Conservation (phyloP, 2,888 invertebrate species). For the Lamellibrachia columna region DNA sequence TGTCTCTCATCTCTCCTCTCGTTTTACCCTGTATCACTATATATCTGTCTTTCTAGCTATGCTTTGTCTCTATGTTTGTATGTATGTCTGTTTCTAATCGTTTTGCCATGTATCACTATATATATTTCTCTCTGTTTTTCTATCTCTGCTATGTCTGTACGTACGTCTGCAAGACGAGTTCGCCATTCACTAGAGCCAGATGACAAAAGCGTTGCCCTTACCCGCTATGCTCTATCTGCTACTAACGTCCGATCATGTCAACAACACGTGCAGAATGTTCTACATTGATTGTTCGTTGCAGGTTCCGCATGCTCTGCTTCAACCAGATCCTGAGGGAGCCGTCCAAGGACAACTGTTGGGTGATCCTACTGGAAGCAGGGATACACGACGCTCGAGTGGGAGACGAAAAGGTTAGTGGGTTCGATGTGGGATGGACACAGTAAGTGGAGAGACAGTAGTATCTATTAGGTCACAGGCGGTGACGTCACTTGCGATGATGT, state of each 20-base stretch:
- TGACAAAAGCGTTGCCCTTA: too few species aligned
- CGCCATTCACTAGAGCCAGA: too few species aligned
- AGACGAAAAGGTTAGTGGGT: conserved; percentile 17
- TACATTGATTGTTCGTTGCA: background rate
- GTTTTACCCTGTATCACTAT: too few species aligned
- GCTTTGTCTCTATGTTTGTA: too few species aligned
- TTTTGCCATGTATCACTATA: too few species aligned
- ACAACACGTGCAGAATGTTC: background rate
- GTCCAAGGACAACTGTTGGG: background rate
- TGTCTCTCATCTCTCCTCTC: background rate
- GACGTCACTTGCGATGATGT: background rate
- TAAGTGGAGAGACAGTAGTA: background rate
- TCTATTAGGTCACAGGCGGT: background rate
- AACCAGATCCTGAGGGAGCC: background rate
- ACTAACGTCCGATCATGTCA: background rate
- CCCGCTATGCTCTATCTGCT: background rate
- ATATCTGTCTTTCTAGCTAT: too few species aligned
- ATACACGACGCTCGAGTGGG: conserved; percentile 18
- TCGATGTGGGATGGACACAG: background rate
- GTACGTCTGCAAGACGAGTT: too few species aligned
- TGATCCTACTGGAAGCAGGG: background rate
- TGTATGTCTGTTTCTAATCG: too few species aligned
- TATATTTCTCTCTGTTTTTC: too few species aligned
- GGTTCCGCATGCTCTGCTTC: conserved; percentile 19
- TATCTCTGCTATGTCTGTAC: too few species aligned